These are phyloP conservation scores for Epizoanthus ramosus DNA, from an alignment of 92 coral and sea anemone genomes.

Conservation along the genomic window DNA sequence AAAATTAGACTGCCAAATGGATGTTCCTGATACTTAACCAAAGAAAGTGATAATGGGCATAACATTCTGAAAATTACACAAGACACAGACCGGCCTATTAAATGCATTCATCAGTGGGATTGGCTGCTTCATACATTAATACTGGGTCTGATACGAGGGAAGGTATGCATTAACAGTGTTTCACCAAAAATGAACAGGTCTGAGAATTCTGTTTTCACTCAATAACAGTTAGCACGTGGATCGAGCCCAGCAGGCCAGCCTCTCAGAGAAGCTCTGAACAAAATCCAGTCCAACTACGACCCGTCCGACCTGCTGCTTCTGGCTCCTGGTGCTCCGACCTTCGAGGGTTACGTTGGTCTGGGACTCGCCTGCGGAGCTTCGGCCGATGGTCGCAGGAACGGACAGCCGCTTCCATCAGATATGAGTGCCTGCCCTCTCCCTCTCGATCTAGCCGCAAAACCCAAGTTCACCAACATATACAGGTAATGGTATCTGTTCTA, in stretches of 20 bases:
- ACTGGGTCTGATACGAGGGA: neutral
- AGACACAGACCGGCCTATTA: too few species aligned
- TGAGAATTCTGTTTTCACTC: neutral
- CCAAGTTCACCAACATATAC: slow-evolving; percentile 55
- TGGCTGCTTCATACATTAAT: neutral
- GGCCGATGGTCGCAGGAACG: slow-evolving; percentile 77
- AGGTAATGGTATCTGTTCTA: slow-evolving; percentile 46
- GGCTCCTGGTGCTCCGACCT: slow-evolving; percentile 76
- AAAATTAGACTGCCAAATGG: too few species aligned
- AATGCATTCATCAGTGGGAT: too few species aligned
- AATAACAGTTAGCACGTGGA: slow-evolving; percentile 57
- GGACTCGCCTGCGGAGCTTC: slow-evolving; percentile 74
- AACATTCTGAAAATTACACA: too few species aligned
- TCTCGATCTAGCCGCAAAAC: slow-evolving; percentile 53
- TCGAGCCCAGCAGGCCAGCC: slow-evolving; percentile 62
- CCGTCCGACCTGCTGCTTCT: slow-evolving; percentile 60
- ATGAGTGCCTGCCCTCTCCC: slow-evolving; percentile 68
- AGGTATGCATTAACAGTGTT: neutral
- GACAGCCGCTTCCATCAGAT: slow-evolving; percentile 66
- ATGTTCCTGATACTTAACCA: too few species aligned
- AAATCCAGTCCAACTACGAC: slow-evolving; percentile 66
- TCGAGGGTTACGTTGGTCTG: slow-evolving; percentile 88
- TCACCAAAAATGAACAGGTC: neutral
- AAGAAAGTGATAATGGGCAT: too few species aligned
- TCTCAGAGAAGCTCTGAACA: slow-evolving; percentile 54